Percentiles rank a stretch among this genome's conserved stretches.
phyloP scores from a whole-genome alignment of 1,140 invertebrate genomes.

The Aphelinus certus region DNA sequence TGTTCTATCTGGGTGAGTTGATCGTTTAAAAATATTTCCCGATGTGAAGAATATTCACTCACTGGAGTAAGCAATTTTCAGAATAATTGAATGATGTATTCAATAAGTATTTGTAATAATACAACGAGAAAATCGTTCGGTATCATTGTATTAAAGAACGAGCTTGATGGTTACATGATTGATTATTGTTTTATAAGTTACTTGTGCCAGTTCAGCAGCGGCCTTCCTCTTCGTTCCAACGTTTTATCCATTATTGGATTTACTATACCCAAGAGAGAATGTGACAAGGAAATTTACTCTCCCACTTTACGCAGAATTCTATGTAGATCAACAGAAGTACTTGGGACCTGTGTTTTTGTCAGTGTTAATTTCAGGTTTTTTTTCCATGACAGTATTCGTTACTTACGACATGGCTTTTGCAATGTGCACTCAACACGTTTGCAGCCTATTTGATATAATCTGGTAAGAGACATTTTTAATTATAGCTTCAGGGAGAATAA shows the following conservation, averaged over 20 bases:
- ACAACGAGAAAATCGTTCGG: no score
- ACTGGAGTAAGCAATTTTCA: no score
- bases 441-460: conserved; percentile 15
- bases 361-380: neutral
- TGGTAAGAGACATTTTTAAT: neutral
- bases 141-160: no score
- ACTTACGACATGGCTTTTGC: conserved; percentile 18
- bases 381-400: neutral
- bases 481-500: neutral
- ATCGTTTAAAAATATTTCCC: no score
- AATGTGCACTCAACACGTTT: conserved; percentile 8
- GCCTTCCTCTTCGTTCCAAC: neutral
- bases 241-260: neutral
- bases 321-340: conserved; percentile 21
- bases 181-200: neutral
- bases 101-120: no score
- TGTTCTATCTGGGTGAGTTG: neutral
- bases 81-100: no score
- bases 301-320: conserved; percentile 2
- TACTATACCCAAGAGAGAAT: neutral
- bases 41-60: no score
- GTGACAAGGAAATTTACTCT: neutral
- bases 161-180: no score
- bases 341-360: neutral
- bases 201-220: neutral